Percentiles rank a stretch among this genome's conserved stretches.
phyloP scores from a whole-genome alignment of 1,140 invertebrate genomes.

The Zaprionus vittiger region DNA sequence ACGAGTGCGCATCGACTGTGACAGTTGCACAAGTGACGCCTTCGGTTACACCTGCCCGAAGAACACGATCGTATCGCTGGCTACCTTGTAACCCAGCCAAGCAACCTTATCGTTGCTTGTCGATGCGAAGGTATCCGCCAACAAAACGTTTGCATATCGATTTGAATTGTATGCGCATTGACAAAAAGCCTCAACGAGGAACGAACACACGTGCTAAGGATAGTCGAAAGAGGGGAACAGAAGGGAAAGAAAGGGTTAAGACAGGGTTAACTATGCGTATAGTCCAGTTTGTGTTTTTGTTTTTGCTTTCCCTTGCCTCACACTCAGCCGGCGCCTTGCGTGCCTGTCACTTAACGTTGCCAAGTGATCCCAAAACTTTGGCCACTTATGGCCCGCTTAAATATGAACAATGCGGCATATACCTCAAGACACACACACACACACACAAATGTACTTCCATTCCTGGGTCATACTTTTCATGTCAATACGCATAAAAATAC shows the following conservation, averaged over 20 bases:
- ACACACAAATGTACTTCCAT: conserved; percentile 28
- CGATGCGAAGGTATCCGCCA: conserved; percentile 67
- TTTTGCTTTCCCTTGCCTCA: conserved; percentile 24
- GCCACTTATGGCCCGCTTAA: conserved; percentile 52
- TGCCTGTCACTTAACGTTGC: conserved; percentile 71
- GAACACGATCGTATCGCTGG: conserved; percentile 46
- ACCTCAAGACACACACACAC: conserved; percentile 33
- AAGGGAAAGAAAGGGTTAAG: conserved; percentile 42
- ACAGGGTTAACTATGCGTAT: conserved; percentile 26
- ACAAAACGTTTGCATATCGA: conserved; percentile 65
- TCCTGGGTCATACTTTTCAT: conserved; percentile 70
- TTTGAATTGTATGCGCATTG: conserved; percentile 71
- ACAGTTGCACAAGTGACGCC: conserved; percentile 73
- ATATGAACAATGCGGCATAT: conserved; percentile 61
- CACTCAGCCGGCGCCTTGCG: conserved; percentile 71
- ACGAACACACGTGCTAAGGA: not conserved
- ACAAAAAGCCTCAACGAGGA: conserved; percentile 34
- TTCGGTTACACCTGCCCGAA: conserved; percentile 75
- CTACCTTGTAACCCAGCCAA: conserved; percentile 41
- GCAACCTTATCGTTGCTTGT: conserved; percentile 54
- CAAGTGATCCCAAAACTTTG: conserved; percentile 34
- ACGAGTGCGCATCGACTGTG: conserved; percentile 43
- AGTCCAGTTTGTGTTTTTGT: not conserved
- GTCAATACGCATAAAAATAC: conserved; percentile 75
- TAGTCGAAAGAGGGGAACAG: conserved; percentile 22